phyloP scores from a whole-genome alignment of 2,797 vertebrate genomes.

The Crax fasciolata region DNA sequence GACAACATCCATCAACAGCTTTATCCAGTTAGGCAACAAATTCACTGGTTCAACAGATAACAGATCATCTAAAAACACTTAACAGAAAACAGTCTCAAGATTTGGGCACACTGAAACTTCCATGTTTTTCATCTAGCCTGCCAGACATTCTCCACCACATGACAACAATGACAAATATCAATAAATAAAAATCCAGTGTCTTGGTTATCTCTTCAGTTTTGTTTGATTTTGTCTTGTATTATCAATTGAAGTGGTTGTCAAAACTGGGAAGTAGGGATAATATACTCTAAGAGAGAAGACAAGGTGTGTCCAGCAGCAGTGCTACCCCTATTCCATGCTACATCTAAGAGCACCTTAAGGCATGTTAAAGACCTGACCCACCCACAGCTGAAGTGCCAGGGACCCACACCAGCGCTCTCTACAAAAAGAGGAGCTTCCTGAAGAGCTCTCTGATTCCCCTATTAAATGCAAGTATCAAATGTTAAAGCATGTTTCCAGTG shows the following conservation, averaged over 20 bases:
- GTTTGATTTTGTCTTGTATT: neutral
- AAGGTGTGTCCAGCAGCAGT: neutral
- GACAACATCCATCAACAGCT: neutral
- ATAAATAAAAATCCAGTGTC: neutral
- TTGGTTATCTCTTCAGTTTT: neutral
- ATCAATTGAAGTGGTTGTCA: neutral
- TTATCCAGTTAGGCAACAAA: neutral
- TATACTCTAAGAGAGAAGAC: neutral
- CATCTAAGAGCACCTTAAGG: neutral
- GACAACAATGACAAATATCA: neutral
- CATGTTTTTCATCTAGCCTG: neutral
- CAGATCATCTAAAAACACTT: rapidly evolving
- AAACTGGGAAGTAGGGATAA: neutral
- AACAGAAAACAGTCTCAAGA: neutral
- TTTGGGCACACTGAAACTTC: neutral
- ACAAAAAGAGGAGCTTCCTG: neutral
- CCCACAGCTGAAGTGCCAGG: rapidly evolving
- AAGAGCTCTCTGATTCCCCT: neutral
- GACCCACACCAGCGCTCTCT: neutral
- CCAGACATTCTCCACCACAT: neutral
- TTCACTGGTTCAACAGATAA: neutral
- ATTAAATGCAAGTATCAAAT: neutral
- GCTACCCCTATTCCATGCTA: neutral
- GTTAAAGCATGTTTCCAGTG: neutral
- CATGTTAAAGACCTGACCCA: rapidly evolving